A percentile compares a stretch with the other conserved stretches of the same genome.
These are phyloP conservation scores for Onychostoma macrolepis DNA, from an alignment of 2,113 vertebrate genomes.

Conservation along the genomic window DNA sequence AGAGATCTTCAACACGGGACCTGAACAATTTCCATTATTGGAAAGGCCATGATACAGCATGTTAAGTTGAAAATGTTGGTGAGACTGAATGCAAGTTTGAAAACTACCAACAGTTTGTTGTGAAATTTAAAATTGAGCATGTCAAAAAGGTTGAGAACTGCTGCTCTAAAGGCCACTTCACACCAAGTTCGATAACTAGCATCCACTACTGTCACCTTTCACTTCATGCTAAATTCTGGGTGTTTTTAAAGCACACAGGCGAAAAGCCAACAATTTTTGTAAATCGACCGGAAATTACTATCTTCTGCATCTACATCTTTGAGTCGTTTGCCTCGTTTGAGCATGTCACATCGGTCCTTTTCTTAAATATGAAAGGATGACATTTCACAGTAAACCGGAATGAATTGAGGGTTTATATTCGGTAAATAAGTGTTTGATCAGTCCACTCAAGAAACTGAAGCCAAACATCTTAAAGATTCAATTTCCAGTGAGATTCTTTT, in stretches of 20 bases:
- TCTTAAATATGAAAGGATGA: neutral
- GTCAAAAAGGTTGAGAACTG: neutral
- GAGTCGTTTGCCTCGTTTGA: neutral
- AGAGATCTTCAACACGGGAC: no score
- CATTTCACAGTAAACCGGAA: conserved; percentile 3
- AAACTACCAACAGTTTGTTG: no score
- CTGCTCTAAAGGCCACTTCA: neutral
- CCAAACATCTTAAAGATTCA: neutral
- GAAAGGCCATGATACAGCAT: no score
- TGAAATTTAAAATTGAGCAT: no score
- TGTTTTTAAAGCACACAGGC: neutral
- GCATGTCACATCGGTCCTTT: neutral
- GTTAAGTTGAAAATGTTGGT: no score
- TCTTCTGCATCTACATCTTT: neutral
- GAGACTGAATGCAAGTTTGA: no score
- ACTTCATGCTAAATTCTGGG: neutral
- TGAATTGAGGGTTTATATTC: neutral
- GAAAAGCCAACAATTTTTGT: neutral
- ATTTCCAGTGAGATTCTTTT: neutral
- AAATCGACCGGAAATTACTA: neutral
- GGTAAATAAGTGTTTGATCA: neutral
- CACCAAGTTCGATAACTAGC: neutral
- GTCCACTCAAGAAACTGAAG: neutral
- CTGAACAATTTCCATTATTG: no score
- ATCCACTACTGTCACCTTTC: neutral